Conservation (phyloP, 2,113 vertebrate species). For the Urocitellus parryii region DNA sequence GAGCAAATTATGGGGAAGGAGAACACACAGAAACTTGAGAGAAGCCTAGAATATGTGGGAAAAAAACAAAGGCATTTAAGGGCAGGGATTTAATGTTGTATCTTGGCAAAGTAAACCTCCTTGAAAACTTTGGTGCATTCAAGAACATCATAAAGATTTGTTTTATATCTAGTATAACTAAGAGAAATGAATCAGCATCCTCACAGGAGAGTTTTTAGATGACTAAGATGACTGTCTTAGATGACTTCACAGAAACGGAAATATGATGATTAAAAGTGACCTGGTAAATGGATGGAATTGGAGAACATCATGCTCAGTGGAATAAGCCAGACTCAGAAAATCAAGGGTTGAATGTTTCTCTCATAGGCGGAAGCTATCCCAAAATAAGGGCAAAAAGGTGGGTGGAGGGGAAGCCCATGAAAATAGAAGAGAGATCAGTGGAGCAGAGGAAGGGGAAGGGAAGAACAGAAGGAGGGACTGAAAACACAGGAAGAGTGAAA, state of each 20-base stretch:
- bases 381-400: no score
- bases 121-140: neutral
- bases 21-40: neutral
- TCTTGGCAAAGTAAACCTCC: neutral
- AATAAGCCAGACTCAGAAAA: no score
- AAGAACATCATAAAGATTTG: neutral
- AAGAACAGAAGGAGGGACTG: no score
- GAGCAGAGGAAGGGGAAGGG: no score
- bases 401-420: no score
- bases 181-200: neutral
- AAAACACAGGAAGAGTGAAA: no score
- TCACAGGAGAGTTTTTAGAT: neutral
- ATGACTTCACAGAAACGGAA: conserved; percentile 2
- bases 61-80: conserved; percentile 16
- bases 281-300: no score
- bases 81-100: neutral
- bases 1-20: neutral
- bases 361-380: no score
- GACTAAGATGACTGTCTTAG: neutral
- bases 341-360: no score
- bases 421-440: no score
- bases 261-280: neutral
- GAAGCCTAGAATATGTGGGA: neutral
- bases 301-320: no score
- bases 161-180: neutral